These are phyloP conservation scores for Aphaenogaster rudis DNA, from an alignment of 1,140 invertebrate species.

Conservation along the genomic window DNA sequence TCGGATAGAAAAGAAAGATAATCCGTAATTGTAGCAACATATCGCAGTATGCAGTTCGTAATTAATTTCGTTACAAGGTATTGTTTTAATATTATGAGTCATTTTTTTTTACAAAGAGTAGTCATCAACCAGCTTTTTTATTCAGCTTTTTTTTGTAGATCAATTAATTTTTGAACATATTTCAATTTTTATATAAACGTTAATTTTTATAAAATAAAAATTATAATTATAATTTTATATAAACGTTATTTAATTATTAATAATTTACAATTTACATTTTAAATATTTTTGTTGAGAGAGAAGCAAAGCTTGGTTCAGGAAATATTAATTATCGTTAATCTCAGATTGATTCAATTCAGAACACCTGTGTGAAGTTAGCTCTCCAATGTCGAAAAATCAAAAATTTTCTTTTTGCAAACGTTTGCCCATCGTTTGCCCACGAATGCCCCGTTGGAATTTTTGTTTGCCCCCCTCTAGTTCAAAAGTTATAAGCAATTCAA, in stretches of 20 bases:
- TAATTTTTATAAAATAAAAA: not conserved
- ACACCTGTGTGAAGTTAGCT: too few species aligned
- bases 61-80: not conserved
- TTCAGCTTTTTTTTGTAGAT: not conserved
- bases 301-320: not conserved
- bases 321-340: not conserved
- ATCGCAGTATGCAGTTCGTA: not conserved
- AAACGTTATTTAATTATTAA: slow-evolving; percentile 7
- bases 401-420: too few species aligned
- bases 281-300: not conserved
- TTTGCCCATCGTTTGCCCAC: too few species aligned
- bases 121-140: not conserved
- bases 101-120: not conserved
- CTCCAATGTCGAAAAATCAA: too few species aligned
- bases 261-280: not conserved
- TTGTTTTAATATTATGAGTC: not conserved
- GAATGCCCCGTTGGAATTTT: too few species aligned
- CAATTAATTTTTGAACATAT: not conserved
- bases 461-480: too few species aligned
- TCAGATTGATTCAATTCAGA: not conserved
- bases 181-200: not conserved
- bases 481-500: too few species aligned
- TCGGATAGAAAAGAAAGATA: not conserved
- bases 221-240: not conserved
- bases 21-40: not conserved